A percentile compares a stretch with the other conserved stretches of the same genome.
Evolutionary conservation across 92 coral and sea anemone genomes (phyloP).

Genomic region (Plumapathes pennacea): DNA sequence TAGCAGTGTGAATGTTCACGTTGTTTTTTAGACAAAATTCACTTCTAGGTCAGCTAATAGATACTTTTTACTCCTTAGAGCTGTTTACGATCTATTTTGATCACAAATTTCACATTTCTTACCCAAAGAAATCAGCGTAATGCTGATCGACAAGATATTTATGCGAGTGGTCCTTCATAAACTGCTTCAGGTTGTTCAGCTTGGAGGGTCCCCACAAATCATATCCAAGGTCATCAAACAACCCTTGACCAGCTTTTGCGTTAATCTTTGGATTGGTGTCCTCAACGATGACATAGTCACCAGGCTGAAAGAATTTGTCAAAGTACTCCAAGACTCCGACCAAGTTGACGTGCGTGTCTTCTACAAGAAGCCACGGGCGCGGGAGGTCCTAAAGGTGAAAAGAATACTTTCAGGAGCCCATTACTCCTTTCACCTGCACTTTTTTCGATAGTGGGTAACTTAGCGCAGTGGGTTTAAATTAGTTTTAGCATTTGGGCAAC

Average conservation of each 20-base stretch:
- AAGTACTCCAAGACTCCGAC: constrained; percentile 41
- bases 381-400: constrained; percentile 25
- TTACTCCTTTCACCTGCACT: too few relatives aligned
- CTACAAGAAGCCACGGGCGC: constrained; percentile 57
- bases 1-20: too few relatives aligned
- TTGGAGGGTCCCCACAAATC: constrained; percentile 10
- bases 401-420: too few relatives aligned
- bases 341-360: constrained; percentile 52
- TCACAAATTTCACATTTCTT: not conserved
- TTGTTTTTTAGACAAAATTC: too few relatives aligned
- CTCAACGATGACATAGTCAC: constrained; percentile 57
- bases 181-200: constrained; percentile 14
- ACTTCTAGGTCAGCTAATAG: too few relatives aligned
- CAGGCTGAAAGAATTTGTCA: constrained; percentile 34
- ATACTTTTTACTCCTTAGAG: too few relatives aligned
- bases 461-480: too few relatives aligned
- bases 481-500: too few relatives aligned
- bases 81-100: too few relatives aligned
- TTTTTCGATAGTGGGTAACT: too few relatives aligned
- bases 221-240: constrained; percentile 20
- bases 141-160: constrained; percentile 40
- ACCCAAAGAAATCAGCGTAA: constrained; percentile 64
- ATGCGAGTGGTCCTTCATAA: constrained; percentile 25
- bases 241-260: constrained; percentile 18
- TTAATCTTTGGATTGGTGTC: constrained; percentile 32